Evolutionary conservation across 1,140 invertebrate species (phyloP), one percentile per base, ranked within the genome.

Genomic region (Lepidurus packardi): DNA sequence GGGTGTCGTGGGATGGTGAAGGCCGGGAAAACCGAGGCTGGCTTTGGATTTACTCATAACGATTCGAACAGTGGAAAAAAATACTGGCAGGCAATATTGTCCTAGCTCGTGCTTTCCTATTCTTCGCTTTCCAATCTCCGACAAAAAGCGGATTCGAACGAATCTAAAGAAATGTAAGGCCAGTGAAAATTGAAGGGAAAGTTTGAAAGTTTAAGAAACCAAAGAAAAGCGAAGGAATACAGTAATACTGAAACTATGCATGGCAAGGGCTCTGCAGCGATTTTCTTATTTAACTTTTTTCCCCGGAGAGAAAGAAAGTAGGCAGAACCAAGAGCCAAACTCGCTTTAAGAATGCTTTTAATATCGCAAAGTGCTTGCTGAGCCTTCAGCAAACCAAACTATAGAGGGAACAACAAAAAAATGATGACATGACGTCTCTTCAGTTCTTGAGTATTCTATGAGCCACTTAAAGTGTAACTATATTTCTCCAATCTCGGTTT

Each of bases 341-440:
- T 65, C 53, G 53, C 21, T 65, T 65, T 65, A 7, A 65, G 53
- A 21, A 65, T 65, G 53, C 53, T 65, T 65, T 65, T 65, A 65
- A 65, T 65, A 65, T 65, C 21, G 53, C 53, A 65, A 65, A 65
- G 53, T 65, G 53, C 53, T 65, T 65, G 13, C 53, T n/a, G 53
- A 65, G 53, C 53, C 53, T 65, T 65, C 53, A 16, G 16, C 53
- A 65, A 65, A 65, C 53, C 53, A 1, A 65, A 65, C 53, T 65
- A 7, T 65, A 7, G 53, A 65, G 53, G 53, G 53, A 65, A 65
- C 16, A 7, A 65, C 16, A 13, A 65, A 65, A 65, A n/a, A 65
- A 65, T 65, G 53, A 65, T 65, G 16, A 65, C 53, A 8, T 65
- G 1, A n/a, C 53, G 16, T 65, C 53, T 65, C 21, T 65, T 65